phyloP scores from a whole-genome alignment of 2,113 vertebrate genomes.

The Calypte anna region DNA sequence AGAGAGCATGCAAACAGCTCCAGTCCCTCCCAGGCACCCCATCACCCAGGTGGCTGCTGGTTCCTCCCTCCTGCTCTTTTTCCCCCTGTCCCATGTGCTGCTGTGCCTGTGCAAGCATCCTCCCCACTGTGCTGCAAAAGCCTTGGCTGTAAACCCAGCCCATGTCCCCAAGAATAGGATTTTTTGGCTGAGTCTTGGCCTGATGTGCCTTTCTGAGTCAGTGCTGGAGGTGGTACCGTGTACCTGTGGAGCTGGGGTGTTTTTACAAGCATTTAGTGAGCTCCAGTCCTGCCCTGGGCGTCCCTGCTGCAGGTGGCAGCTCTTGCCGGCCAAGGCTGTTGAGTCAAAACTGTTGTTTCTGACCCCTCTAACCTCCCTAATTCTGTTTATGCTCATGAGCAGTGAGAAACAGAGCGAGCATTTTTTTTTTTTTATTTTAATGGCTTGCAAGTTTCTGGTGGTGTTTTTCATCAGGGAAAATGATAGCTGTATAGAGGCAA shows the following conservation, averaged over 20 bases:
- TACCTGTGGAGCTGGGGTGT: background rate
- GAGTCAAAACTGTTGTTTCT: background rate
- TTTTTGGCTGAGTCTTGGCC: background rate
- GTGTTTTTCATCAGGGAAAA: slow-evolving; percentile 17
- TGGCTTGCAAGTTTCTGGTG: background rate
- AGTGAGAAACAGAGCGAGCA: background rate
- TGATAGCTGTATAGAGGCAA: background rate
- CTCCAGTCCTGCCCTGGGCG: background rate
- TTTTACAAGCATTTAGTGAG: background rate
- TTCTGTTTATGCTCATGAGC: background rate
- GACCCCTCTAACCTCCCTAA: background rate
- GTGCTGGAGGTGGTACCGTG: rapidly evolving
- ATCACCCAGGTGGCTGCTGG: background rate
- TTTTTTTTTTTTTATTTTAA: background rate
- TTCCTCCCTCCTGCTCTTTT: background rate
- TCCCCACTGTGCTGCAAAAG: background rate
- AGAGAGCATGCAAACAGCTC: background rate
- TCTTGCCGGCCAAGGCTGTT: background rate
- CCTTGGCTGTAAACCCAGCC: background rate
- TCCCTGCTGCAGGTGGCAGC: background rate
- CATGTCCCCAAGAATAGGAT: background rate
- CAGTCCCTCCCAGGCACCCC: rapidly evolving
- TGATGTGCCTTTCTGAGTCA: background rate
- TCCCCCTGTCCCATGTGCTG: background rate
- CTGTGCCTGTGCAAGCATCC: background rate